phyloP scores from a whole-genome alignment of 2,113 vertebrate genomes.

The Calyptomena viridis region DNA sequence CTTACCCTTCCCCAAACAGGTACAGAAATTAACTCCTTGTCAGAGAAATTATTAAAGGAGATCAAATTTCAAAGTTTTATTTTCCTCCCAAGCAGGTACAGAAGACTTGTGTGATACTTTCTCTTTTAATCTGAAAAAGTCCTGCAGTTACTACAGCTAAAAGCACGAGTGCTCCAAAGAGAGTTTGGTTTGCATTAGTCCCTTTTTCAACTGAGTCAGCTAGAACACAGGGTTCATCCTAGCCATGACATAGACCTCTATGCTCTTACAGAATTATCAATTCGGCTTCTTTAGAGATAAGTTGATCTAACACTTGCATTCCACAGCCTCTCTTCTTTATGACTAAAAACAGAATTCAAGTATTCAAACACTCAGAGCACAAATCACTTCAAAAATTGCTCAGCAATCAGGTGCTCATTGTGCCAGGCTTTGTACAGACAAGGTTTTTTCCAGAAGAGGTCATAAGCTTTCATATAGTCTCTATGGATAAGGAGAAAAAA shows the following conservation, averaged over 20 bases:
- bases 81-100: not conserved
- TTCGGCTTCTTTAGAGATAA: not conserved
- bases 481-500: not conserved
- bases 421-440: not conserved
- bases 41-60: not conserved
- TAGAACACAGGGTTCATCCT: not conserved
- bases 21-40: not conserved
- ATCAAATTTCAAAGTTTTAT: not conserved
- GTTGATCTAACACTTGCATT: not conserved
- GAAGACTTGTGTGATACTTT: not conserved
- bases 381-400: not conserved
- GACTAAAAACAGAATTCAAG: not conserved
- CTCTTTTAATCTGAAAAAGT: not conserved
- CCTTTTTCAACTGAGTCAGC: not conserved
- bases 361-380: not conserved
- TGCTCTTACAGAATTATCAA: not conserved
- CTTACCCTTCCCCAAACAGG: not conserved
- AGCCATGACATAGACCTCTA: not conserved
- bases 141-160: not conserved
- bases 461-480: not conserved
- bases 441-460: not conserved
- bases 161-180: fast-evolving
- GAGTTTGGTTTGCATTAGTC: not conserved
- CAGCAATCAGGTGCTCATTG: not conserved
- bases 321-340: not conserved